Evolutionary conservation across 2,113 vertebrate genomes (phyloP).

Genomic region (Nipponia nippon): DNA sequence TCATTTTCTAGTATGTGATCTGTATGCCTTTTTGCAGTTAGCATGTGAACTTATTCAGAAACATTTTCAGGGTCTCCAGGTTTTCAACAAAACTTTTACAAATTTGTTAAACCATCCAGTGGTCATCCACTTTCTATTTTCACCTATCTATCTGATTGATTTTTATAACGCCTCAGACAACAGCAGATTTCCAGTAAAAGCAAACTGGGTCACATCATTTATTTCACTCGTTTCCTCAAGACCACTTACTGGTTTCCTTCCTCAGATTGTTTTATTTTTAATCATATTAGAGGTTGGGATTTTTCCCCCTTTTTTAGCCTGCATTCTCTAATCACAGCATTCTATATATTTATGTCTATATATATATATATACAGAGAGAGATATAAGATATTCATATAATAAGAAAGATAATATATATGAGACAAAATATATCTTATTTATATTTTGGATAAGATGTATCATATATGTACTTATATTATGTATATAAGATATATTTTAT

Average conservation of each 20-base stretch:
- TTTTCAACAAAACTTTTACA: slow-evolving; percentile 48
- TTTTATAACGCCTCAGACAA: slow-evolving; percentile 63
- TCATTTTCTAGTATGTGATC: not conserved
- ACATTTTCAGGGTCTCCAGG: not conserved
- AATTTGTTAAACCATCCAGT: slow-evolving; percentile 43
- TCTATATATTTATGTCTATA: not conserved
- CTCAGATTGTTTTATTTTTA: slow-evolving; percentile 50
- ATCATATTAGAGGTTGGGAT: slow-evolving; percentile 9
- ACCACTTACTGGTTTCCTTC: slow-evolving; percentile 40
- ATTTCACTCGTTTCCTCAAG: slow-evolving; percentile 47
- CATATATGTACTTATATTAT: not conserved
- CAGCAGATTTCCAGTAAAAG: slow-evolving; percentile 64
- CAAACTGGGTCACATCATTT: slow-evolving; percentile 39
- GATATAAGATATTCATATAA: not conserved
- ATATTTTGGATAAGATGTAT: not conserved
- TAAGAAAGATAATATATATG: not conserved
- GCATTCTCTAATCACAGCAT: slow-evolving; percentile 4
- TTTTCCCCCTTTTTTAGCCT: not conserved
- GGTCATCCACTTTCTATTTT: slow-evolving; percentile 51
- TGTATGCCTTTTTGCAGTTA: not conserved
- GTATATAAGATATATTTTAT: not conserved
- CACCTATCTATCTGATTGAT: slow-evolving; percentile 58
- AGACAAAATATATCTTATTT: not conserved
- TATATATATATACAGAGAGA: not conserved
- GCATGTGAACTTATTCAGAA: not conserved